These are phyloP conservation scores for Propsilocerus akamusi DNA, from an alignment of 1,140 invertebrate genomes.

Conservation along the genomic window DNA sequence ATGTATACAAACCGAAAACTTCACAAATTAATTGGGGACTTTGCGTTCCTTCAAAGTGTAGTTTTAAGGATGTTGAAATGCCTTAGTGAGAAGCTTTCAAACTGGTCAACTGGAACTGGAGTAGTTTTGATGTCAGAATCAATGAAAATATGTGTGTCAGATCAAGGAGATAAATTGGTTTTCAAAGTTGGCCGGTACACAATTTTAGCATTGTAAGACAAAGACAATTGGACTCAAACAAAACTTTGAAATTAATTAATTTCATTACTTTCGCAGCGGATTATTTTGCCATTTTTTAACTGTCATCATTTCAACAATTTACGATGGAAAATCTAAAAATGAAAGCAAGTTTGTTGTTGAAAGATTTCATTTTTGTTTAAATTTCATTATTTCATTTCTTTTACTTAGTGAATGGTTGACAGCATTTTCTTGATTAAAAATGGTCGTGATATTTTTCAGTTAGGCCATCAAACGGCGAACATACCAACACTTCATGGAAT, in stretches of 20 bases:
- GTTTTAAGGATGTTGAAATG: constrained; percentile 30
- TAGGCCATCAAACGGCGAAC: constrained; percentile 21
- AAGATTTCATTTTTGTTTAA: constrained; percentile 18
- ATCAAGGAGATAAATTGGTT: constrained; percentile 29
- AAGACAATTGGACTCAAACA: too few species aligned
- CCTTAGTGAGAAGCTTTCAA: constrained; percentile 28
- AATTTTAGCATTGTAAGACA: constrained; percentile 21
- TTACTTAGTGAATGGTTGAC: not conserved
- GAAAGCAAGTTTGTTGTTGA: constrained; percentile 18
- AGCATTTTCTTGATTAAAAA: not conserved
- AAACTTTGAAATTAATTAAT: too few species aligned
- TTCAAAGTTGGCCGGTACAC: constrained; percentile 37
- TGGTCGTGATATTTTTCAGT: not conserved
- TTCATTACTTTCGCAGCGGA: too few species aligned
- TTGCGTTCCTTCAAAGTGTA: constrained; percentile 37
- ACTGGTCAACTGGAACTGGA: too few species aligned
- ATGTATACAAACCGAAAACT: not conserved
- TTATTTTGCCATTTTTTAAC: too few species aligned
- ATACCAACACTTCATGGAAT: constrained; percentile 39
- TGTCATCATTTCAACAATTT: constrained; percentile 32
- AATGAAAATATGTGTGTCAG: constrained; percentile 23
- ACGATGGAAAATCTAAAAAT: constrained; percentile 9
- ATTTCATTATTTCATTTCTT: constrained; percentile 14
- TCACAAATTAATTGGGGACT: constrained; percentile 20
- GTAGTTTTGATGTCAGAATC: too few species aligned